Evolutionary conservation across 2,888 invertebrate species (phyloP), one percentile per base, ranked within the genome.

Genomic region (Leptinotarsa juncta): DNA sequence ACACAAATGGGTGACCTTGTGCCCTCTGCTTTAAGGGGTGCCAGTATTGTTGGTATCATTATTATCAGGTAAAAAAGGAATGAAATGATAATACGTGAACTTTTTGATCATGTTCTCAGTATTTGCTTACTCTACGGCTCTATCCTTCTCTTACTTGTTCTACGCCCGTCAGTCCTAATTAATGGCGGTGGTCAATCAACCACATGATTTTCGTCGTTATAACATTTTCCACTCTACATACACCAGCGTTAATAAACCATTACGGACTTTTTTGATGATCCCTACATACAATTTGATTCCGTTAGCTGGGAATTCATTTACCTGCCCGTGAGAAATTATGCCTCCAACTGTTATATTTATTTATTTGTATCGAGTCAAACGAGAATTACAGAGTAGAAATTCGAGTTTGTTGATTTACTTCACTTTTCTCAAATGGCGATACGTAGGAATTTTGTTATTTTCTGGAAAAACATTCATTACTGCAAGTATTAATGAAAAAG

Each of bases 141-240:
- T 57, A 14, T 57, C 57, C 23, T 23, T 5, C 5, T 15, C 51
- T 51, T 5, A 16, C 16, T 16, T 14, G 4, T 5, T n/a, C 23
- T 15, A 23, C 15, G 57, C 15, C 2, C 23, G 57, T 26, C 57
- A 23, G 15, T 14, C 57, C 23, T 26, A 57, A 57, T 57, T 57
- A 26, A 57, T 57, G 15, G 23, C 57, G 57, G 57, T 57, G 23
- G 26, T 57, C 57, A 5, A 57, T 57, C 57, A 57, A 57, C 57
- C 57, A 57, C 57, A 16, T 57, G 57, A 57, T 57, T 57, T 57
- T 57, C 23, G 23, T 57, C 57, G 57, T 57, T 57, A 26, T 16
- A 15, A 57, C 23, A 57, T 57, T 57, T 57, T 23, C 57, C 57
- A 57, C 57, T 57, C 23, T 57, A 57, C 57, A 57, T 57, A 57